Percentiles rank a stretch among this genome's conserved stretches.
Conservation (phyloP, 2,113 vertebrate species). For the Redunca redunca region DNA sequence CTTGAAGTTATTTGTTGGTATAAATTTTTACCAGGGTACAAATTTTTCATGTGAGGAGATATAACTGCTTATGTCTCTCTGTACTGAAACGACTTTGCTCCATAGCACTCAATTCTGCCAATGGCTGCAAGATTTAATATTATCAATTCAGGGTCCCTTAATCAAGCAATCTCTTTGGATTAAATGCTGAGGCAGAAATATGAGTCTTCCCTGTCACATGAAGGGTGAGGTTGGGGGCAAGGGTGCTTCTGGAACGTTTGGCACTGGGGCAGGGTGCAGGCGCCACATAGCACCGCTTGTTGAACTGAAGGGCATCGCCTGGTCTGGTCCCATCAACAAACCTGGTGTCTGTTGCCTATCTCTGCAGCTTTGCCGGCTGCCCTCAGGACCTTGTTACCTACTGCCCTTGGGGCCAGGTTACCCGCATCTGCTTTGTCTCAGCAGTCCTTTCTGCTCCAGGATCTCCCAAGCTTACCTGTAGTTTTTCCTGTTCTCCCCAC, state of each 20-base stretch:
- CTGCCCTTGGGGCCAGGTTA: background rate
- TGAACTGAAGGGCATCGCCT: background rate
- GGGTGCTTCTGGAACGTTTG: background rate
- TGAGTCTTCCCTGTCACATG: background rate
- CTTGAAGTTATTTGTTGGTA: background rate
- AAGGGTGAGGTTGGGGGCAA: background rate
- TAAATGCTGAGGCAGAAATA: background rate
- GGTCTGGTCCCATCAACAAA: background rate
- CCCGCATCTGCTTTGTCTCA: background rate
- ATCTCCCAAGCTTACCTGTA: background rate
- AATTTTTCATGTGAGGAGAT: background rate
- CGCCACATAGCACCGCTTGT: rapidly evolving
- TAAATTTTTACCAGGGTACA: background rate
- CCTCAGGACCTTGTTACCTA: background rate
- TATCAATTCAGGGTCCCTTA: background rate
- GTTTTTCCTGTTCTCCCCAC: background rate
- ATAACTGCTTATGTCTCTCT: background rate
- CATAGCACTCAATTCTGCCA: background rate
- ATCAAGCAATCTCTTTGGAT: background rate
- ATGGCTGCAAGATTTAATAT: background rate
- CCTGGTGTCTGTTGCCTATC: background rate
- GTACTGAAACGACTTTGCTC: background rate
- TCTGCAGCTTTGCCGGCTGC: background rate
- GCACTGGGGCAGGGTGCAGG: background rate
- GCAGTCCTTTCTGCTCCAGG: background rate